These are phyloP conservation scores for Dipodomys stephensi DNA, from an alignment of 2,113 vertebrate genomes.

Conservation along the genomic window DNA sequence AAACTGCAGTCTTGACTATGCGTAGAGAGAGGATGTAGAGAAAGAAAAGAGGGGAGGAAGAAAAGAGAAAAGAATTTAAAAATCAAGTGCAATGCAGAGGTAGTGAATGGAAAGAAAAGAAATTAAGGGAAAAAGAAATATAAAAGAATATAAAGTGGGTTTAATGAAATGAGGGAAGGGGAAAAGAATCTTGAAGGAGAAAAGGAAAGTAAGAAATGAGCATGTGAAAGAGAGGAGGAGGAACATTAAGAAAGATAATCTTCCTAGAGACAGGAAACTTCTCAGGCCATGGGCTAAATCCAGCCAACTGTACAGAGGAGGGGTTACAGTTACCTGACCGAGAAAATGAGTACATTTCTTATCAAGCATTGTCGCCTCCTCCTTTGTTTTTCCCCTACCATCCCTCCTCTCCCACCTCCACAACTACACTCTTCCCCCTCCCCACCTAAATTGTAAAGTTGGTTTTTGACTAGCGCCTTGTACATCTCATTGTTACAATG, in stretches of 20 bases:
- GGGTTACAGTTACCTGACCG: no score
- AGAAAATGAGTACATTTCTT: no score
- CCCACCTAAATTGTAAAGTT: no score
- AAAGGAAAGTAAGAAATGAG: background rate
- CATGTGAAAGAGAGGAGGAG: background rate
- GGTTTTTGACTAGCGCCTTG: no score
- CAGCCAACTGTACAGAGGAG: background rate
- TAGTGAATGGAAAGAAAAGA: background rate
- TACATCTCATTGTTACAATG: no score
- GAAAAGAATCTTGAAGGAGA: background rate
- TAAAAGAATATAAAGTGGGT: background rate
- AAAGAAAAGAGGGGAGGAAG: background rate
- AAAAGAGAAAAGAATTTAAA: background rate
- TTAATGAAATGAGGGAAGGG: background rate
- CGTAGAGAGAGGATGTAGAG: background rate
- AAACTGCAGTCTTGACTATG: no score
- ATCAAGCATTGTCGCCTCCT: no score
- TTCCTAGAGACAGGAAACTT: background rate
- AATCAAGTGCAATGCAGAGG: no score
- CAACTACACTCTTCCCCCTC: no score
- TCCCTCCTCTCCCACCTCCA: no score
- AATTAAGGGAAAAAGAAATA: background rate
- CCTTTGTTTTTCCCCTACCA: no score
- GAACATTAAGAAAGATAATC: background rate
- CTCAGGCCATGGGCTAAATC: background rate